These are phyloP conservation scores for Vidua chalybeata DNA, from an alignment of 2,113 vertebrate genomes.

Conservation along the genomic window DNA sequence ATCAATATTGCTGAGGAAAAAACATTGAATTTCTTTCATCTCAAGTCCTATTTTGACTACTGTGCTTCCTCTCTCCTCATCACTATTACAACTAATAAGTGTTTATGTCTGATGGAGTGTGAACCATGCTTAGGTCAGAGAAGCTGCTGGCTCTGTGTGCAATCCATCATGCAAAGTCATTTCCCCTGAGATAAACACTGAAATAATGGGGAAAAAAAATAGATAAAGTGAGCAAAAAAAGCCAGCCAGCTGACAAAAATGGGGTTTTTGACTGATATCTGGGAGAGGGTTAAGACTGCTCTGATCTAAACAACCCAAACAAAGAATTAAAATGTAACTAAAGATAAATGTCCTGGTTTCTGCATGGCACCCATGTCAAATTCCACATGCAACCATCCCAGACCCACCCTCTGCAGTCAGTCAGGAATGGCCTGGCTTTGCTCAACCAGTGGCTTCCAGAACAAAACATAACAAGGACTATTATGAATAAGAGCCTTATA, in stretches of 20 bases:
- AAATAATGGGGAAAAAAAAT: not conserved
- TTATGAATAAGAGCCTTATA: not conserved
- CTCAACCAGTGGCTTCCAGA: constrained; percentile 4
- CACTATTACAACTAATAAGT: not conserved
- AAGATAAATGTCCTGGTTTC: not conserved
- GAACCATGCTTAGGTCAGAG: not conserved
- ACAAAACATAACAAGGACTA: not conserved
- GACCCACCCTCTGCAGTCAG: not conserved
- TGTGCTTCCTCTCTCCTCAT: not conserved
- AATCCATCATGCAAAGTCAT: not conserved
- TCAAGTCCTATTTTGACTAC: not conserved
- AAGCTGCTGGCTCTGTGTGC: not conserved
- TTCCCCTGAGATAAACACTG: not conserved
- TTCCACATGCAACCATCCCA: not conserved
- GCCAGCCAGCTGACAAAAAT: not conserved
- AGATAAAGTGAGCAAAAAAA: not conserved
- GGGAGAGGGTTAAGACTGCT: not conserved
- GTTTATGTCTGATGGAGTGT: not conserved
- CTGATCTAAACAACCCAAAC: not conserved
- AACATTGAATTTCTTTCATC: not conserved
- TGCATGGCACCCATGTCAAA: not conserved
- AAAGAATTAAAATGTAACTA: not conserved
- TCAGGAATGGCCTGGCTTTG: not conserved
- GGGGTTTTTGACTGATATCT: rapidly evolving
- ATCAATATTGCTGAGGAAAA: not conserved